phyloP scores from a whole-genome alignment of 2,888 invertebrate genomes.

The Synanthedon vespiformis region DNA sequence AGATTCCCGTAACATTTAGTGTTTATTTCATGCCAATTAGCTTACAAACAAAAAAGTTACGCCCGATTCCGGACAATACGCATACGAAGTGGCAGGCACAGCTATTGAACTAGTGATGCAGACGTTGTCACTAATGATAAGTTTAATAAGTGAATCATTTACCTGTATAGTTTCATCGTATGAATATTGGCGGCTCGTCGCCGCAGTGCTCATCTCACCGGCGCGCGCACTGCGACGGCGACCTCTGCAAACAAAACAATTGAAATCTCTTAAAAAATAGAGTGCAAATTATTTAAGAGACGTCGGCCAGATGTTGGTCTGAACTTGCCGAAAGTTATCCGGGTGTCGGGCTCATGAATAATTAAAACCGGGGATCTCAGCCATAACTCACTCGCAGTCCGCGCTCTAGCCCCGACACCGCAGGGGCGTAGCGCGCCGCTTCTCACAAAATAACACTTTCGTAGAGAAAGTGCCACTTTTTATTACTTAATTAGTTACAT shows the following conservation, averaged over 20 bases:
- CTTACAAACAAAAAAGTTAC: too few species aligned
- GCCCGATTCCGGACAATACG: too few species aligned
- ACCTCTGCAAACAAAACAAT: constrained; percentile 24
- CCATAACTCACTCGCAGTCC: constrained; percentile 44
- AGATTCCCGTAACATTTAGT: too few species aligned
- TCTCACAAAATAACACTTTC: constrained; percentile 44
- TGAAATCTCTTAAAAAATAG: constrained; percentile 27
- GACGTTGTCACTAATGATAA: too few species aligned
- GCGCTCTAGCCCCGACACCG: background rate
- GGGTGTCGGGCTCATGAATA: constrained; percentile 48
- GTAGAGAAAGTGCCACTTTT: constrained; percentile 43
- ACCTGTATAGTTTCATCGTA: constrained; percentile 66
- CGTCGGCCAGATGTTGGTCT: constrained; percentile 45
- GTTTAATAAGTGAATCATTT: background rate
- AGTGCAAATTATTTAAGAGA: constrained; percentile 53
- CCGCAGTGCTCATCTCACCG: constrained; percentile 55
- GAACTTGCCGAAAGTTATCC: constrained; percentile 45
- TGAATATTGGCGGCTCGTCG: constrained; percentile 46
- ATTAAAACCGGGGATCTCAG: constrained; percentile 50
- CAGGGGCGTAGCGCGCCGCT: constrained; percentile 17
- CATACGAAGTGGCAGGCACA: too few species aligned
- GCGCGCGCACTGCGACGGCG: constrained; percentile 42
- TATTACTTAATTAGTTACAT: constrained; percentile 59
- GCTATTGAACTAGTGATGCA: too few species aligned
- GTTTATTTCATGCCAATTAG: too few species aligned